Percentiles rank a stretch among this genome's conserved stretches.
Conservation (phyloP, 2,888 invertebrate genomes). For the Lasioglossum leucozonium region DNA sequence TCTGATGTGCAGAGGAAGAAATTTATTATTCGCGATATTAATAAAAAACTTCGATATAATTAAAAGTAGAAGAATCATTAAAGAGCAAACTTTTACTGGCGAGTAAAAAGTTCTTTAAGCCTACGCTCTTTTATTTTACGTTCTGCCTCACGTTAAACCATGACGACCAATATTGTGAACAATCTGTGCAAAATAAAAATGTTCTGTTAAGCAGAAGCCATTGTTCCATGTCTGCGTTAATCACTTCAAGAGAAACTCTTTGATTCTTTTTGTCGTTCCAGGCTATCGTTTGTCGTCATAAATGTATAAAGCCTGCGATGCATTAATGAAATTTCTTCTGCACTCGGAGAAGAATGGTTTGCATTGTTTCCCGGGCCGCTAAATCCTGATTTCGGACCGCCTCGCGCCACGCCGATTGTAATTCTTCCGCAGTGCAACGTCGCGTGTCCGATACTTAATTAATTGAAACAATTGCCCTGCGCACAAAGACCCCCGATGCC, state of each 20-base stretch:
- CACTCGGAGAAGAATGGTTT: neutral
- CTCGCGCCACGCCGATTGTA: neutral
- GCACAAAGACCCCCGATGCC: neutral
- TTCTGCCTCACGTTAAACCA: neutral
- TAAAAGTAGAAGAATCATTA: too few species aligned
- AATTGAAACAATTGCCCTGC: neutral
- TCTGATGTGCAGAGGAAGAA: neutral
- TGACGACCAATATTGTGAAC: neutral
- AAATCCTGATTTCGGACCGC: neutral
- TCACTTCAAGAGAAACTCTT: neutral
- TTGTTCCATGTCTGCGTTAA: neutral
- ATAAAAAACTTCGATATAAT: neutral
- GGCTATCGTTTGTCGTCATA: neutral
- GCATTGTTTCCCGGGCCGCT: neutral
- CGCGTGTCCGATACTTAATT: conserved; percentile 7
- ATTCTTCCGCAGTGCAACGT: conserved; percentile 4
- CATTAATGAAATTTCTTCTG: neutral
- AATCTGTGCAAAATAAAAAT: neutral
- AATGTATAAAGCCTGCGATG: neutral
- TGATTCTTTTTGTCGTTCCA: neutral
- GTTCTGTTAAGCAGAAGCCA: neutral
- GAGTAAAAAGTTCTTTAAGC: neutral
- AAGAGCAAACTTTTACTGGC: neutral
- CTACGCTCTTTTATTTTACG: too few species aligned
- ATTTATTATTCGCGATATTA: neutral